Evolutionary conservation across 2,797 vertebrate genomes (phyloP).

Genomic region (Hozukius guyotensis): DNA sequence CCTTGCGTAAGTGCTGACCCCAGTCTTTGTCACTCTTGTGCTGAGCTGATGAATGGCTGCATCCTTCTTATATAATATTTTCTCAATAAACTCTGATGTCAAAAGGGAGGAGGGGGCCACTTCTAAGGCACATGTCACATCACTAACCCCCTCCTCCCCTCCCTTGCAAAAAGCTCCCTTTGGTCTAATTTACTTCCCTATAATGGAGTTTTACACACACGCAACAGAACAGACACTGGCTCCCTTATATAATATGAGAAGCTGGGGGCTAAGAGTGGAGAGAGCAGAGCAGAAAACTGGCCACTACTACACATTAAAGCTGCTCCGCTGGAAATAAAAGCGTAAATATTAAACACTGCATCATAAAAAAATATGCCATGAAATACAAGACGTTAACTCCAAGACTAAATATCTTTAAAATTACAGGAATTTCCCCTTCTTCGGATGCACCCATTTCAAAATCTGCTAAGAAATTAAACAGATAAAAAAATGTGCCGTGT

Average conservation of each 20-base stretch:
- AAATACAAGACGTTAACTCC: neutral
- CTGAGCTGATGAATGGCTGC: constrained; percentile 50
- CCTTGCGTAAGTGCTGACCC: constrained; percentile 41
- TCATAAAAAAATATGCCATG: neutral
- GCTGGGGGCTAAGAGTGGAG: constrained; percentile 36
- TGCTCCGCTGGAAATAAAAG: neutral
- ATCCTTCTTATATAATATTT: constrained; percentile 62
- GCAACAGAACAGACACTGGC: constrained; percentile 28
- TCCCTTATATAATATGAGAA: constrained; percentile 58
- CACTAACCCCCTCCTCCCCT: neutral
- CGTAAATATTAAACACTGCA: neutral
- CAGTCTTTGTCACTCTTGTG: constrained; percentile 32
- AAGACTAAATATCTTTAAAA: neutral
- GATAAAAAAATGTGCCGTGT: neutral
- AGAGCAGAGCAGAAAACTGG: constrained; percentile 11
- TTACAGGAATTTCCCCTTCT: neutral
- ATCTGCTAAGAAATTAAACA: neutral
- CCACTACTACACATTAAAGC: neutral
- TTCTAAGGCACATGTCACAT: constrained; percentile 21
- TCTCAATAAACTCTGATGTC: constrained; percentile 59
- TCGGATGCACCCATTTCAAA: neutral
- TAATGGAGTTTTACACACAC: constrained; percentile 38
- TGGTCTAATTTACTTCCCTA: constrained; percentile 41
- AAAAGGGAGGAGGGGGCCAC: neutral
- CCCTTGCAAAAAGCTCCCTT: constrained; percentile 17